These are phyloP conservation scores for Ommatoiulus sabulosus DNA, from an alignment of 2,888 invertebrate species.

Conservation along the genomic window DNA sequence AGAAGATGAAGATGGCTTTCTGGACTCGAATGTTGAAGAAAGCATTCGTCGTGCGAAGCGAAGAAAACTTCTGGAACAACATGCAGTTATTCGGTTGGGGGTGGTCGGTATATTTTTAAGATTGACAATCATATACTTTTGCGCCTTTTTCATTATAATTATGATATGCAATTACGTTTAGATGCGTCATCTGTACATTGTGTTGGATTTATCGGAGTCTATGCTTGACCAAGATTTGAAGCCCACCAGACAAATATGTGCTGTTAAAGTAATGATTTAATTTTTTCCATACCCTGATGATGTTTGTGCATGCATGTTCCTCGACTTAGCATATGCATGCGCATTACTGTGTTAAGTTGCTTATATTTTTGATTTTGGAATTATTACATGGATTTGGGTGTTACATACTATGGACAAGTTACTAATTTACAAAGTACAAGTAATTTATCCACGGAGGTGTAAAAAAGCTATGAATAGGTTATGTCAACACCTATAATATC, in stretches of 20 bases:
- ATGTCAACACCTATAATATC: no score
- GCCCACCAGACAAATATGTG: slow-evolving; percentile 88
- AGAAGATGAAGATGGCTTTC: slow-evolving; percentile 93
- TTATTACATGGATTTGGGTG: no score
- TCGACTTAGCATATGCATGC: neutral
- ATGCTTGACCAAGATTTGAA: slow-evolving; percentile 97
- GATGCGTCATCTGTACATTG: slow-evolving; percentile 96
- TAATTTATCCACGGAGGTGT: no score
- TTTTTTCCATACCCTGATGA: slow-evolving; percentile 15
- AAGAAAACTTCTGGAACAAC: slow-evolving; percentile 68
- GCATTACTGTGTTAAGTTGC: neutral
- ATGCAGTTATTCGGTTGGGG: slow-evolving; percentile 84
- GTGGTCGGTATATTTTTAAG: slow-evolving; percentile 55
- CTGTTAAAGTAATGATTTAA: slow-evolving; percentile 77
- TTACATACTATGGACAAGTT: no score
- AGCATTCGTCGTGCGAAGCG: slow-evolving; percentile 90
- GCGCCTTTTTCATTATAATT: neutral
- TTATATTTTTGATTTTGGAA: no score
- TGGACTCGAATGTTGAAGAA: slow-evolving; percentile 91
- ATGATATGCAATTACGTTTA: neutral
- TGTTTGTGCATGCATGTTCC: neutral
- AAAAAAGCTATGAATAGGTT: no score
- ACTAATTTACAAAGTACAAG: no score
- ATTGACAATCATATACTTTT: neutral
- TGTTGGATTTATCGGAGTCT: slow-evolving; percentile 92